phyloP scores from a whole-genome alignment of 2,888 invertebrate genomes.

The Drosophila tanythrix region DNA sequence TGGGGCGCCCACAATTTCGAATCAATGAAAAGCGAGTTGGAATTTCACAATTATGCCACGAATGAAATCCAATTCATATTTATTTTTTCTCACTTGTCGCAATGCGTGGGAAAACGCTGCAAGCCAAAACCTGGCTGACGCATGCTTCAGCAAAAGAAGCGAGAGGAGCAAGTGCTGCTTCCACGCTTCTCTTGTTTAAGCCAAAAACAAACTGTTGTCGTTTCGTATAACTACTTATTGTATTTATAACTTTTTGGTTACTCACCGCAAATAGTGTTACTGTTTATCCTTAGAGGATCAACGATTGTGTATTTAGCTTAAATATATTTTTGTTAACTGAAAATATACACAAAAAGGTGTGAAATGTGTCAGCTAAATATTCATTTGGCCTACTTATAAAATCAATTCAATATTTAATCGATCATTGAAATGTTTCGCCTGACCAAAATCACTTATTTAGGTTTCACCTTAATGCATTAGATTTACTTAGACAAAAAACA shows the following conservation, averaged over 20 bases:
- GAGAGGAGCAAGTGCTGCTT: background rate
- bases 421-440: background rate
- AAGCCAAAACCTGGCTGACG: background rate
- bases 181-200: background rate
- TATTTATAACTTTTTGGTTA: background rate
- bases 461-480: background rate
- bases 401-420: background rate
- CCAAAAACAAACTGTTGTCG: background rate
- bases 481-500: slow-evolving; percentile 43
- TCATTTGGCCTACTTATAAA: slow-evolving; percentile 26
- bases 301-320: slow-evolving; percentile 17
- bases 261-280: slow-evolving; percentile 22
- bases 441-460: background rate
- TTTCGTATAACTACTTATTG: background rate
- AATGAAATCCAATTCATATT: background rate
- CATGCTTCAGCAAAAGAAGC: no score
- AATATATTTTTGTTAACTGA: slow-evolving; percentile 22
- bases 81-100: no score
- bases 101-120: no score
- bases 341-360: slow-evolving; percentile 31
- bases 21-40: slow-evolving; percentile 6
- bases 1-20: slow-evolving; percentile 1
- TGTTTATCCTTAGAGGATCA: background rate
- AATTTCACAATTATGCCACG: background rate
- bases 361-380: slow-evolving; percentile 22